These are phyloP conservation scores for Ormyrus thymus DNA, from an alignment of 2,888 invertebrate genomes.

Conservation along the genomic window DNA sequence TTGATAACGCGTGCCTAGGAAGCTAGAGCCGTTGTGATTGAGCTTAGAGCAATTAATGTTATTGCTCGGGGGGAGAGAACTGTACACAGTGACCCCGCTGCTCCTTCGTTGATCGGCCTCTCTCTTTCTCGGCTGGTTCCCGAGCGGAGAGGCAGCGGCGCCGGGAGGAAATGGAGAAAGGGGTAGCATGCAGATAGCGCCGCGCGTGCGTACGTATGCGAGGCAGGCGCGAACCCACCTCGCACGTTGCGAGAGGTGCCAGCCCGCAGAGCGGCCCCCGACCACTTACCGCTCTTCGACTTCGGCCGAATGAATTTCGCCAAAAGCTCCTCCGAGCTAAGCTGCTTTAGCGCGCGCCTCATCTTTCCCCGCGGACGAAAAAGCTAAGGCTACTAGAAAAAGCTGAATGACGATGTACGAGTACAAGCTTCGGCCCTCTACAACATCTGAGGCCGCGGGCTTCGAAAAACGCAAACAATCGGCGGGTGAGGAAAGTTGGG, in stretches of 20 bases:
- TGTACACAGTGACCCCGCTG: constrained; percentile 51
- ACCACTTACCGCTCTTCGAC: constrained; percentile 37
- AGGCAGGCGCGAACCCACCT: not conserved
- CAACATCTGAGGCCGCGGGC: too few relatives aligned
- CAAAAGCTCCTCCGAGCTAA: too few relatives aligned
- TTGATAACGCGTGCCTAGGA: constrained; percentile 47
- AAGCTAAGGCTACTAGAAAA: too few relatives aligned
- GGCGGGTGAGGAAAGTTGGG: too few relatives aligned
- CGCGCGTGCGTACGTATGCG: not conserved
- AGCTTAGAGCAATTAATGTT: constrained; percentile 72
- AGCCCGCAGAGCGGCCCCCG: not conserved
- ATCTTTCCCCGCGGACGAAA: too few relatives aligned
- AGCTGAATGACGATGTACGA: too few relatives aligned
- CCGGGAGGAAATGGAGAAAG: constrained; percentile 56
- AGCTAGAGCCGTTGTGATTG: constrained; percentile 60
- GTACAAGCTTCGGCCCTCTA: too few relatives aligned
- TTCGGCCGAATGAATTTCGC: too few relatives aligned
- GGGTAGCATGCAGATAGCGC: constrained; percentile 59
- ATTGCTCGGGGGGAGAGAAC: constrained; percentile 65
- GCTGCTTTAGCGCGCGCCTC: too few relatives aligned
- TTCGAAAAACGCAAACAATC: too few relatives aligned
- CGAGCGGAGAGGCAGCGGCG: constrained; percentile 31
- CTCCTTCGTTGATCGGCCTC: constrained; percentile 54
- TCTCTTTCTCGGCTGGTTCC: constrained; percentile 34
- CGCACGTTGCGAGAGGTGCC: constrained; percentile 5